Percentiles rank a stretch among this genome's conserved stretches.
These are phyloP conservation scores for Nomada flava DNA, from an alignment of 2,888 invertebrate genomes.

Conservation along the genomic window DNA sequence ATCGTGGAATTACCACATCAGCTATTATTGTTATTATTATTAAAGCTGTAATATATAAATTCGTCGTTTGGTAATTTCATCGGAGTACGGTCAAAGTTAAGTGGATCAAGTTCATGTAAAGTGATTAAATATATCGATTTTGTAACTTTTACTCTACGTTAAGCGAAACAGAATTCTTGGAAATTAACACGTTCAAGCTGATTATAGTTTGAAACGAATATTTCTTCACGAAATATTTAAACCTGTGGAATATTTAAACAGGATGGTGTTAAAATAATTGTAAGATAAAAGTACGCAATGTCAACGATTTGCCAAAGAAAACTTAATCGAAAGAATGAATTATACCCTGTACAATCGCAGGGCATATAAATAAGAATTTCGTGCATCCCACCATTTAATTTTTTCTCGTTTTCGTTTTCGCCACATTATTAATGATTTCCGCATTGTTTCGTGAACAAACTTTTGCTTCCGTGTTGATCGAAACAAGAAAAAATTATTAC, in stretches of 20 bases:
- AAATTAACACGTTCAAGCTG: no score
- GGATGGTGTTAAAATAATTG: no score
- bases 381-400: background rate
- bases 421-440: conserved; percentile 5
- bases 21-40: background rate
- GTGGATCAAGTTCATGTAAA: background rate
- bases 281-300: no score
- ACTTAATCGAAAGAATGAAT: background rate
- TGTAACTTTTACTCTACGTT: no score
- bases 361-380: conserved; percentile 1
- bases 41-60: background rate
- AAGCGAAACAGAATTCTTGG: no score
- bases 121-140: no score
- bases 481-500: conserved; percentile 20
- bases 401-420: no score
- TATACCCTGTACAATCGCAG: background rate
- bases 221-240: no score
- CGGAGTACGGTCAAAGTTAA: background rate
- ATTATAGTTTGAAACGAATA: no score
- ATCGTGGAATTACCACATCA: background rate
- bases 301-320: background rate
- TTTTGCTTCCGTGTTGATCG: background rate
- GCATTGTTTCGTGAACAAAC: background rate
- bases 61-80: background rate
- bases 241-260: no score